Evolutionary conservation across 2,888 invertebrate genomes (phyloP), one percentile per base, ranked within the genome.

Genomic region (Rhingia rostrata): DNA sequence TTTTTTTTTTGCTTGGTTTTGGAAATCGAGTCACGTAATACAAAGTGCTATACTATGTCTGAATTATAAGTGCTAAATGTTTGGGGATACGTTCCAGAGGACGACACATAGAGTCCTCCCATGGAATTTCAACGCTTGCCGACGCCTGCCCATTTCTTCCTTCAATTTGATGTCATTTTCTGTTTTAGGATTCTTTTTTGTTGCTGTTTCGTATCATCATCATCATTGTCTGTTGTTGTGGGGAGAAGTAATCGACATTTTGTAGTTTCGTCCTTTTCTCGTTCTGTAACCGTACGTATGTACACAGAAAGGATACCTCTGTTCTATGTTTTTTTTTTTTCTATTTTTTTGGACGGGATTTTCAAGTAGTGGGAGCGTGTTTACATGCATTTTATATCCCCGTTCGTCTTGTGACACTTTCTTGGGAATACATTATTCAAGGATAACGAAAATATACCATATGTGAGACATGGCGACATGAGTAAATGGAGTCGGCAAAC

Each of bases 31-130:
- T 87, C 87, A 87, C 87, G 87, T 87, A 86, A 86, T 87, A 74
- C 82, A 87, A 86, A 87, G 87, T 87, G 87, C 86, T 87, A 86
- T 86, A 87, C 87, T 87, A 87, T 86, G 86, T 87, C 87, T 87
- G 87, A 87, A 87, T 87, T 86, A 87, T 87, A 87, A 87, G 86
- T 86, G 86, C 86, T 86, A 78, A 74, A 84, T 84, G 78, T 84
- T 84, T 79, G 69, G 70, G 22, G 64, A 67, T 66, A 78, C 58
- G 63, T 69, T 74, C 60, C 41, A 9, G 7, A 64, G 51, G 41
- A 77, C 35, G 51, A 60, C 45, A 49, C 67, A 58, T 51, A 32
- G n/a, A 54, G 64, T 69, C 58, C 51, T 67, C 14, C 53, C 10
- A 37, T 43, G 30, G 53, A 75, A 75, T 70, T 63, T 41, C 63